These are phyloP conservation scores for Limanda limanda DNA, from an alignment of 2,113 vertebrate species.

Conservation along the genomic window DNA sequence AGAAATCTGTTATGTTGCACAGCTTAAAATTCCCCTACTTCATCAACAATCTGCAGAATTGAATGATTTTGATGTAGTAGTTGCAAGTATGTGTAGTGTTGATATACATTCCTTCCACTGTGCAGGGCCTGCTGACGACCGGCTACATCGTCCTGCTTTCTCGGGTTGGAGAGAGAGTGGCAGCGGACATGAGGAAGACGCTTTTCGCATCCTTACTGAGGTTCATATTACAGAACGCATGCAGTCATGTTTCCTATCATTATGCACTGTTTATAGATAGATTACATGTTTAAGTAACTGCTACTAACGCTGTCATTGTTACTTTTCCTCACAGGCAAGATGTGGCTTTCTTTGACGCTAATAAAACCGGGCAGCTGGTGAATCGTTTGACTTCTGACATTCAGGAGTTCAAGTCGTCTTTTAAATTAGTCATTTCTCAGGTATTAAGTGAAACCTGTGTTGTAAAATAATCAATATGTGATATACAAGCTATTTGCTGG, in stretches of 20 bases:
- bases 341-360: constrained; percentile 92
- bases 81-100: neutral
- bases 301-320: neutral
- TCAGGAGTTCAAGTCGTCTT: constrained; percentile 97
- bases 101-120: constrained; percentile 12
- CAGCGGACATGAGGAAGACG: constrained; percentile 89
- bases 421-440: constrained; percentile 94
- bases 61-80: neutral
- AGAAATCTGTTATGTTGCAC: neutral
- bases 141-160: constrained; percentile 93
- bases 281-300: neutral
- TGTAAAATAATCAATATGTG: neutral
- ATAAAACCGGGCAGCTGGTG: constrained; percentile 92
- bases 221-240: constrained; percentile 68
- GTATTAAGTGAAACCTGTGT: constrained; percentile 67
- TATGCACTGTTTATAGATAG: neutral
- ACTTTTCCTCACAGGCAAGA: constrained; percentile 85
- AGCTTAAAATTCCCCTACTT: neutral
- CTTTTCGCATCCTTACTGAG: constrained; percentile 89
- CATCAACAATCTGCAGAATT: neutral
- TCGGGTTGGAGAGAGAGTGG: constrained; percentile 89
- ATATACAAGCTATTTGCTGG: neutral
- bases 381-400: constrained; percentile 91
- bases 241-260: neutral
- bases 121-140: constrained; percentile 90